phyloP scores from a whole-genome alignment of 2,888 invertebrate species.

The Phyto melanocephala region DNA sequence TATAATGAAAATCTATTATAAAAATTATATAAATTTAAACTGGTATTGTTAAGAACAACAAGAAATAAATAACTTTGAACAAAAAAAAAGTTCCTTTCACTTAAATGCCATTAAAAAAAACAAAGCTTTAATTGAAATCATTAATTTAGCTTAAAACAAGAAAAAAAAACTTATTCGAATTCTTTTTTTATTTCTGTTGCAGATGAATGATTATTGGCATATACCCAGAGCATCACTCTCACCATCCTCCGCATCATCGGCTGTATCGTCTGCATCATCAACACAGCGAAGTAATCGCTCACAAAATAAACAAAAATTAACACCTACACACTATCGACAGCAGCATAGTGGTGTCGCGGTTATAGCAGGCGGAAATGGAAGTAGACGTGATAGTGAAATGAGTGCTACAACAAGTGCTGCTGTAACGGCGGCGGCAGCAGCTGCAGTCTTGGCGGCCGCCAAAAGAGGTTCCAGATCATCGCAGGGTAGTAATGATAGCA shows the following conservation, averaged over 20 bases:
- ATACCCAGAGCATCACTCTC: slow-evolving; percentile 90
- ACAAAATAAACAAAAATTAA: slow-evolving; percentile 48
- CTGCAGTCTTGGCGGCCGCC: slow-evolving; percentile 65
- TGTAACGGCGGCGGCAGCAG: slow-evolving; percentile 65
- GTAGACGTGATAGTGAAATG: slow-evolving; percentile 62
- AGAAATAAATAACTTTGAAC: not conserved
- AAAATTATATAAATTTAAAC: not conserved
- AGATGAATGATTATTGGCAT: slow-evolving; percentile 84
- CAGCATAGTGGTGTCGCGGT: not conserved
- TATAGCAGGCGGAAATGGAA: slow-evolving; percentile 9
- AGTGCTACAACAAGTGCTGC: slow-evolving; percentile 70
- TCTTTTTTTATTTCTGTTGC: slow-evolving; percentile 42
- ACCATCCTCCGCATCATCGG: slow-evolving; percentile 72
- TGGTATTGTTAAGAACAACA: not conserved
- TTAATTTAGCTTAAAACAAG: not conserved
- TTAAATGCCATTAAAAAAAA: slow-evolving; percentile 18
- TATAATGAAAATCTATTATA: not conserved
- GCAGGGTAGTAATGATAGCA: slow-evolving; percentile 85
- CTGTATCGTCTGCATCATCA: slow-evolving; percentile 74
- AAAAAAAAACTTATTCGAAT: slow-evolving; percentile 4
- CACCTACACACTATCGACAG: slow-evolving; percentile 48
- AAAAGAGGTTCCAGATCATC: slow-evolving; percentile 82
- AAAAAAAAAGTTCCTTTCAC: slow-evolving; percentile 16
- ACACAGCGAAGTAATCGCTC: slow-evolving; percentile 74
- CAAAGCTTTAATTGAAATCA: not conserved